Evolutionary conservation across 2,888 invertebrate genomes (phyloP).

Genomic region (Erebia epiphron): DNA sequence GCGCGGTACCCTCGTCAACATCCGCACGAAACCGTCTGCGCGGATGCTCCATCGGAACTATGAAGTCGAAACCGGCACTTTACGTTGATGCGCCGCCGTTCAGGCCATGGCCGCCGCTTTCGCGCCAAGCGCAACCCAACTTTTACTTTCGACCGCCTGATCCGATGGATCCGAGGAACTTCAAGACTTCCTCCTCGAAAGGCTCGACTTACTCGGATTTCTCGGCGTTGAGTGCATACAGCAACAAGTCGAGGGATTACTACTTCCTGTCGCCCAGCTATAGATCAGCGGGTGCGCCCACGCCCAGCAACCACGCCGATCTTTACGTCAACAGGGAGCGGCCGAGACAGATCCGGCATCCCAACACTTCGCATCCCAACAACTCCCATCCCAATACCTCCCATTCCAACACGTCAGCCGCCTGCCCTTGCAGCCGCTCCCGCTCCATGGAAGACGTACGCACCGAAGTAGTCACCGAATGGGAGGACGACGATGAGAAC

Average conservation of each 20-base stretch:
- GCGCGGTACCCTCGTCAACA: slow-evolving; percentile 72
- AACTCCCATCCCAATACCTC: slow-evolving; percentile 39
- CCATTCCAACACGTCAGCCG: slow-evolving; percentile 47
- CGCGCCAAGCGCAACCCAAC: slow-evolving; percentile 78
- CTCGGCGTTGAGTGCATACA: slow-evolving; percentile 77
- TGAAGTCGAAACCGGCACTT: slow-evolving; percentile 85
- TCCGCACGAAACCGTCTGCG: slow-evolving; percentile 74
- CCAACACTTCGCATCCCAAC: slow-evolving; percentile 47
- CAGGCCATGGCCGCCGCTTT: slow-evolving; percentile 87
- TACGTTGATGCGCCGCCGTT: slow-evolving; percentile 77
- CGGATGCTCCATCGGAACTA: slow-evolving; percentile 80
- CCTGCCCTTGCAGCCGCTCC: slow-evolving; percentile 86
- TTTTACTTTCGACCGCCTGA: slow-evolving; percentile 78
- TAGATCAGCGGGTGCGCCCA: slow-evolving; percentile 85
- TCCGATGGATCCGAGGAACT: slow-evolving; percentile 77
- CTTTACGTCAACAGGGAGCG: slow-evolving; percentile 65
- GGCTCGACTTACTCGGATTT: slow-evolving; percentile 78
- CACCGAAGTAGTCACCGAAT: slow-evolving; percentile 84
- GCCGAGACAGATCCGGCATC: slow-evolving; percentile 72
- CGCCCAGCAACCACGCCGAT: slow-evolving; percentile 63
- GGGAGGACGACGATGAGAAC: slow-evolving; percentile 86
- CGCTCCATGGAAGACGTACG: slow-evolving; percentile 89
- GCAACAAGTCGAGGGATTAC: slow-evolving; percentile 75
- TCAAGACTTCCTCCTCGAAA: slow-evolving; percentile 71
- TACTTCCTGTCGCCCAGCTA: slow-evolving; percentile 88